A percentile compares a stretch with the other conserved stretches of the same genome.
Evolutionary conservation across 2,797 vertebrate species (phyloP).

Genomic region (Mus caroli): DNA sequence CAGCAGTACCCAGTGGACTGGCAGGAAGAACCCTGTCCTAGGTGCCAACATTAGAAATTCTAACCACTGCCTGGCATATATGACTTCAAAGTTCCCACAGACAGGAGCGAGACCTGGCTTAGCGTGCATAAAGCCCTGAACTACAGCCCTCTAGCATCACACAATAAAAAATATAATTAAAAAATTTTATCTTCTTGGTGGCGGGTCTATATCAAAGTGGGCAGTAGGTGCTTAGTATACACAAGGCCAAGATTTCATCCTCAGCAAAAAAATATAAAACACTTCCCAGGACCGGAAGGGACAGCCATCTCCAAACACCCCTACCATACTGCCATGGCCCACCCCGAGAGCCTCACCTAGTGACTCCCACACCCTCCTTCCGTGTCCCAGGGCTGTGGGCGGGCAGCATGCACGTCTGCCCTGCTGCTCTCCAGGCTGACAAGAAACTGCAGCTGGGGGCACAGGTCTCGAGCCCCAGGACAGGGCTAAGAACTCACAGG

Average conservation of each 20-base stretch:
- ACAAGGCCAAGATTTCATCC: background rate
- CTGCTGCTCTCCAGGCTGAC: background rate
- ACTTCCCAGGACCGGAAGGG: background rate
- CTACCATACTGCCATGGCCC: background rate
- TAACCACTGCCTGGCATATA: background rate
- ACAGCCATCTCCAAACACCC: background rate
- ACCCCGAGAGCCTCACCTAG: background rate
- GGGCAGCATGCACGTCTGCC: too few relatives aligned
- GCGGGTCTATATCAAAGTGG: background rate
- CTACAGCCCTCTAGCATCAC: background rate
- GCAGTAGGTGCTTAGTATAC: background rate
- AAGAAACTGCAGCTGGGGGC: background rate
- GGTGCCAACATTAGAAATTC: background rate
- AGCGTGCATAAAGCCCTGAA: too few relatives aligned
- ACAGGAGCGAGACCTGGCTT: background rate
- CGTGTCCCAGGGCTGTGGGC: too few relatives aligned
- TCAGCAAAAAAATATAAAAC: background rate
- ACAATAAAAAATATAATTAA: background rate
- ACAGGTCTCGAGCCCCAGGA: background rate
- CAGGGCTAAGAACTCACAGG: background rate
- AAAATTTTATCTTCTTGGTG: background rate
- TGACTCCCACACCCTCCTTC: fast-evolving
- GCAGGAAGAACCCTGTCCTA: background rate
- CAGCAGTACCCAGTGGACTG: background rate
- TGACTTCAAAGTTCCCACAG: background rate